Percentiles rank a stretch among this genome's conserved stretches.
Conservation (phyloP, 2,113 vertebrate species). For the Mastomys coucha region DNA sequence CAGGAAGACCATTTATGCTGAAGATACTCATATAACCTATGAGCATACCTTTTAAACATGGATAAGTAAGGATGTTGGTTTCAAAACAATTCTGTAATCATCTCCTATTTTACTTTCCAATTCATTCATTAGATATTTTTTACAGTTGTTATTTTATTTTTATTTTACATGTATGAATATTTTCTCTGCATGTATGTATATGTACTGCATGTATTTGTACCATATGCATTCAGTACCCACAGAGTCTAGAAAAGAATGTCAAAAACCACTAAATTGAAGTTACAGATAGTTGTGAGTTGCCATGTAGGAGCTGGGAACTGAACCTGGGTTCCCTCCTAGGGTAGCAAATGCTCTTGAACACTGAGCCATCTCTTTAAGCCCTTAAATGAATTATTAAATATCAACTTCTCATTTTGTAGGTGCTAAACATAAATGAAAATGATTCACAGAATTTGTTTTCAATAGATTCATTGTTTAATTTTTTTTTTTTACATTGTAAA, state of each 20-base stretch:
- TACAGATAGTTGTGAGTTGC: background rate
- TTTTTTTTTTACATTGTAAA: background rate
- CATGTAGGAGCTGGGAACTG: background rate
- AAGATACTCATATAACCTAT: background rate
- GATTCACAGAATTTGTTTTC: background rate
- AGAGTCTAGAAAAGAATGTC: background rate
- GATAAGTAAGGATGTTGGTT: background rate
- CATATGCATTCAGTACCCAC: background rate
- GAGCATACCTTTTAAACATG: background rate
- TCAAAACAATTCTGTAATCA: constrained; percentile 45
- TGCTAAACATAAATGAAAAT: background rate
- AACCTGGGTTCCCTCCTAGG: background rate
- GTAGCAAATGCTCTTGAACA: background rate
- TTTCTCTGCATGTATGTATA: background rate
- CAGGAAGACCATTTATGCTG: background rate
- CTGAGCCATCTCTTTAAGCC: background rate
- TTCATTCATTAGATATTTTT: background rate
- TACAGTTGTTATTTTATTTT: background rate
- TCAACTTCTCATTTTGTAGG: background rate
- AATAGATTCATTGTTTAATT: background rate
- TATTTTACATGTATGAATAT: background rate
- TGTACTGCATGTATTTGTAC: background rate
- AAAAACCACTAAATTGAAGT: background rate
- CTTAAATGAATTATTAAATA: constrained; percentile 5
- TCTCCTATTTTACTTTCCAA: background rate